Evolutionary conservation across 2,888 invertebrate genomes (phyloP).

Genomic region (Protonemura montana): DNA sequence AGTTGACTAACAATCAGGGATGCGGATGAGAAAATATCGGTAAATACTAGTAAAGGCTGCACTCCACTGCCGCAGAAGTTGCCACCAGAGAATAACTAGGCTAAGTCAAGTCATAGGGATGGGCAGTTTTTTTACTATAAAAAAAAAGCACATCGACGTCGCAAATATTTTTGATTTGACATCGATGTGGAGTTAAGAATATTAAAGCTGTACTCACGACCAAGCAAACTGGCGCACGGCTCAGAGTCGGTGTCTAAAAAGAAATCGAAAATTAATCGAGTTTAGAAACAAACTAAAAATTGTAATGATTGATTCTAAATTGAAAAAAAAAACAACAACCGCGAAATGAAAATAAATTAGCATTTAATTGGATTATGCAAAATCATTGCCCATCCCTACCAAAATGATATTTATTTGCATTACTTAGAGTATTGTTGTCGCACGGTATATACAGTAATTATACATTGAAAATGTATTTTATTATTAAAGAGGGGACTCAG

Average conservation of each 20-base stretch:
- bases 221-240: constrained; percentile 50
- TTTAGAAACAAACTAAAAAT: constrained; percentile 44
- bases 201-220: constrained; percentile 50
- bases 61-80: constrained; percentile 39
- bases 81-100: constrained; percentile 28
- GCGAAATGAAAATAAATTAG: constrained; percentile 45
- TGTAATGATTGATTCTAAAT: constrained; percentile 16
- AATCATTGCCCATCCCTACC: constrained; percentile 49
- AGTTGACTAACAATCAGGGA: not conserved
- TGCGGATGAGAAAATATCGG: not conserved
- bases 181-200: constrained; percentile 46
- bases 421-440: not conserved
- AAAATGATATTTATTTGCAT: constrained; percentile 30
- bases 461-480: not conserved
- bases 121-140: constrained; percentile 45
- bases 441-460: not conserved
- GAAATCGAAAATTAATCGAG: constrained; percentile 50
- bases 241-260: constrained; percentile 51
- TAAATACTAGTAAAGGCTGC: constrained; percentile 8
- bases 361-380: constrained; percentile 41
- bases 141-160: constrained; percentile 44
- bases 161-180: constrained; percentile 37
- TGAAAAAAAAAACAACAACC: constrained; percentile 43
- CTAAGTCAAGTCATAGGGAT: constrained; percentile 46
- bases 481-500: not conserved